Conservation (phyloP, 2,888 invertebrate species). For the Dolichomitus sp. region DNA sequence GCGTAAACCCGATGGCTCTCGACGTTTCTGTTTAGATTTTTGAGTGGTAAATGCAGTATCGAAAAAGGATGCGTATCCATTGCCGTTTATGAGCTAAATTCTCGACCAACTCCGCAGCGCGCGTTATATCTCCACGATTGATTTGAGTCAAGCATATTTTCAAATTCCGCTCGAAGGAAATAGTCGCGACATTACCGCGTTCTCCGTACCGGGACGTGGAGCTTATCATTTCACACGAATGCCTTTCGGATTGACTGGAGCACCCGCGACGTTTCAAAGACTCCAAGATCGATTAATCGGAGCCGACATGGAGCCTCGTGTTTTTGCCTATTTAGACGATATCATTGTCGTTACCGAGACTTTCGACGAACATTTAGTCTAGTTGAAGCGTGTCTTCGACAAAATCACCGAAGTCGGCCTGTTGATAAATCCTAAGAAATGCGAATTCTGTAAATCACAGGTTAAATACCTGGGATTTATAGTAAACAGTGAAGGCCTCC, state of each 20-base stretch:
- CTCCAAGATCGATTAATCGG: background rate
- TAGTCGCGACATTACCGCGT: background rate
- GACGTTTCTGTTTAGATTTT: background rate
- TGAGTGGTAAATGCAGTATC: background rate
- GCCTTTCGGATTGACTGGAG: slow-evolving; percentile 20
- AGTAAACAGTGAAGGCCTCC: background rate
- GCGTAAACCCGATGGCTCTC: background rate
- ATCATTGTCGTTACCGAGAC: slow-evolving; percentile 1
- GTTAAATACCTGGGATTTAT: slow-evolving; percentile 11
- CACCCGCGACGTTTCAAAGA: slow-evolving; percentile 3
- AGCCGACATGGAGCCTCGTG: background rate
- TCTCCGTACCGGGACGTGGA: background rate
- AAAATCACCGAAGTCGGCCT: slow-evolving; percentile 1
- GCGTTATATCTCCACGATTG: slow-evolving; percentile 9
- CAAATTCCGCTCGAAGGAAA: background rate
- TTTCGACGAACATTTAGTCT: slow-evolving; percentile 7
- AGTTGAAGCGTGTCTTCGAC: slow-evolving; percentile 7
- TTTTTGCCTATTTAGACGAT: slow-evolving; percentile 11
- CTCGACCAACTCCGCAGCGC: background rate
- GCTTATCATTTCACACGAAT: slow-evolving; percentile 5
- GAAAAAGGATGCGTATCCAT: background rate
- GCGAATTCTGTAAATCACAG: background rate
- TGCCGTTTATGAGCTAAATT: slow-evolving; percentile 15
- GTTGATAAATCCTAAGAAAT: background rate
- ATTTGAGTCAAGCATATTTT: background rate